Base-by-base conservation (phyloP, 1,140 invertebrate genomes). In the Acyrthosiphon pisum region DNA sequence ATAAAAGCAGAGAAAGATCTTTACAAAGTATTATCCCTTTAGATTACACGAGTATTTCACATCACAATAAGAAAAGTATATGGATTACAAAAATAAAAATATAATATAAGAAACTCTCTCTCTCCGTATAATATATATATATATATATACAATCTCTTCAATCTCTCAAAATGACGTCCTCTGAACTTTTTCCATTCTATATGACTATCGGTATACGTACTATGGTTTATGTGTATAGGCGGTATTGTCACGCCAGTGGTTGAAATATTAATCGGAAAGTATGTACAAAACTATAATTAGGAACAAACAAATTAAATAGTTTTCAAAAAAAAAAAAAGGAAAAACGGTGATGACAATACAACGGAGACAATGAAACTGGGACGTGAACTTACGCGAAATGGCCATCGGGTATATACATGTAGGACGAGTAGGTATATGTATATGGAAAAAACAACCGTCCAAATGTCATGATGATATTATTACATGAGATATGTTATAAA, bases 31-130 rank as follows among this genome's bases (percentile, higher is more conserved):
- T 89, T 89, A 89, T 89, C 87, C 87, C 48, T 89, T 89, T 53
- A 89, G 87, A 89, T 89, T 89, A 89, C 48, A 89, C n/a, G 87
- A 89, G 87, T 89, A 89, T 89, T 53, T 89, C 41, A 86, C 84
- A 86, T 86, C 37, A 89, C 46, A 89, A 89, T 89, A 89, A 50
- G 48, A 89, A 89, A 53, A 53, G 87, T 89, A 50, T 89, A 50
- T 89, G n/a, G 87, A 53, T 89, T 89, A 53, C 46, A 89, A 89
- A 48, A 88, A 50, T 84, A 87, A 87, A 87, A 46, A 87, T 23
- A 83, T 9, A 41, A 84, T 41, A 84, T 41, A 84, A 84, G 83
- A 84, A 84, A 41, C 37, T 41, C 60, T 76, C 30, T n/a, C n/a
- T n/a, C 60, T 9, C 37, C 2, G 37, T 46, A 48, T n/a, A 87